These are phyloP conservation scores for Eutolmus rufibarbis DNA, from an alignment of 2,888 invertebrate species.

Conservation along the genomic window DNA sequence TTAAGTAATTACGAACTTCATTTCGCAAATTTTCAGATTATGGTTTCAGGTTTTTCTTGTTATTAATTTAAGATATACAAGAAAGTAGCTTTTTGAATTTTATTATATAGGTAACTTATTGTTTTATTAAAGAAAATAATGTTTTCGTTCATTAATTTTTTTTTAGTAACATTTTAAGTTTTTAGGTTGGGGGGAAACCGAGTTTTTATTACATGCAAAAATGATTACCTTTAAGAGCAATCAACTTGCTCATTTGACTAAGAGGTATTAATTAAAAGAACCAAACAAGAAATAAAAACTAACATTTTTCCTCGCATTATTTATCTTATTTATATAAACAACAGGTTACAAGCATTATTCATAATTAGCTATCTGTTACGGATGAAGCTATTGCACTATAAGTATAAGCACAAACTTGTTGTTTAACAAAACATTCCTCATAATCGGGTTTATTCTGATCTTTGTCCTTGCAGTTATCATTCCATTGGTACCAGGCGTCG, in stretches of 20 bases:
- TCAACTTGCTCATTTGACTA: neutral
- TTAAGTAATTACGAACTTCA: too few species aligned
- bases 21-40: too few species aligned
- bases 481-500: conserved; percentile 2
- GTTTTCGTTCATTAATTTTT: too few species aligned
- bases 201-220: too few species aligned
- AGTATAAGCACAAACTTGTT: neutral
- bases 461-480: neutral
- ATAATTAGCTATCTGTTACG: neutral
- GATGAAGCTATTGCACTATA: neutral
- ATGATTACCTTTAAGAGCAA: neutral
- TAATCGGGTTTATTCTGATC: conserved; percentile 25
- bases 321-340: neutral
- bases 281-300: neutral
- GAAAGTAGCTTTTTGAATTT: too few species aligned
- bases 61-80: too few species aligned
- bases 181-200: neutral
- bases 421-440: conserved; percentile 1
- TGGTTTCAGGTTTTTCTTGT: too few species aligned
- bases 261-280: neutral
- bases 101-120: too few species aligned
- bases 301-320: neutral
- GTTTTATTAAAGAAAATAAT: too few species aligned
- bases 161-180: neutral
- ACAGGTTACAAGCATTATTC: neutral